Percentiles rank a stretch among this genome's conserved stretches.
phyloP scores from a whole-genome alignment of 2,888 invertebrate species.

The Aspidapion aeneum region DNA sequence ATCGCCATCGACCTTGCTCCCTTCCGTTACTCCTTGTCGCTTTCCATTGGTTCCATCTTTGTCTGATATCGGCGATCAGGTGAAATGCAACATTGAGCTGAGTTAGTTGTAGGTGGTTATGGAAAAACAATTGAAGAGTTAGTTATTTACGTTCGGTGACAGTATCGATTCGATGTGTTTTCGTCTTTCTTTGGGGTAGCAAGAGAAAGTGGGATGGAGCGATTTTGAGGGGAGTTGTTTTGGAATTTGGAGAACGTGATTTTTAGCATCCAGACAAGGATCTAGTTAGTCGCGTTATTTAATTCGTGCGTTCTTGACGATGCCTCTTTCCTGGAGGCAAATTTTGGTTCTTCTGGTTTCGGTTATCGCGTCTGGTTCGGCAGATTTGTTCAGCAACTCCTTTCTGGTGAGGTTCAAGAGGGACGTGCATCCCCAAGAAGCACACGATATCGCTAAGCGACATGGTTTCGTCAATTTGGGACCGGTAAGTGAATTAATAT shows the following conservation, averaged over 20 bases:
- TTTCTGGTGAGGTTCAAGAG: slow-evolving; percentile 89
- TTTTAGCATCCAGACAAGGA: slow-evolving; percentile 17
- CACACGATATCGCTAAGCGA: slow-evolving; percentile 75
- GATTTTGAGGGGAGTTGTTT: not conserved
- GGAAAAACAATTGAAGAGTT: not conserved
- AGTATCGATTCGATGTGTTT: not conserved
- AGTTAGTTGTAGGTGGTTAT: not conserved
- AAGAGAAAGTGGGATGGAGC: not conserved
- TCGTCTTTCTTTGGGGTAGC: not conserved
- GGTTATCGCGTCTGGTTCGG: slow-evolving; percentile 33
- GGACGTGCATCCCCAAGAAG: slow-evolving; percentile 71
- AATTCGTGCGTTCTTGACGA: slow-evolving; percentile 34
- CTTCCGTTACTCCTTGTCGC: slow-evolving; percentile 12
- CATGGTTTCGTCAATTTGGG: slow-evolving; percentile 94
- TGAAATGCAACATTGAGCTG: not conserved
- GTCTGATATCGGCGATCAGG: not conserved
- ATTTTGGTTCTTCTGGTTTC: slow-evolving; percentile 32
- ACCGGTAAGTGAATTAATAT: slow-evolving; percentile 94
- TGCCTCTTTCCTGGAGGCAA: slow-evolving; percentile 44
- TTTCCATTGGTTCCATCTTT: not conserved
- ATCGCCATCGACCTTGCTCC: slow-evolving; percentile 20
- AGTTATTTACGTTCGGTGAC: not conserved
- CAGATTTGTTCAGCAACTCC: slow-evolving; percentile 84
- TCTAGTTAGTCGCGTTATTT: slow-evolving; percentile 28
- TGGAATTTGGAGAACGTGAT: not conserved